phyloP scores from a whole-genome alignment of 2,888 invertebrate genomes.

The Cheilosia urbana region DNA sequence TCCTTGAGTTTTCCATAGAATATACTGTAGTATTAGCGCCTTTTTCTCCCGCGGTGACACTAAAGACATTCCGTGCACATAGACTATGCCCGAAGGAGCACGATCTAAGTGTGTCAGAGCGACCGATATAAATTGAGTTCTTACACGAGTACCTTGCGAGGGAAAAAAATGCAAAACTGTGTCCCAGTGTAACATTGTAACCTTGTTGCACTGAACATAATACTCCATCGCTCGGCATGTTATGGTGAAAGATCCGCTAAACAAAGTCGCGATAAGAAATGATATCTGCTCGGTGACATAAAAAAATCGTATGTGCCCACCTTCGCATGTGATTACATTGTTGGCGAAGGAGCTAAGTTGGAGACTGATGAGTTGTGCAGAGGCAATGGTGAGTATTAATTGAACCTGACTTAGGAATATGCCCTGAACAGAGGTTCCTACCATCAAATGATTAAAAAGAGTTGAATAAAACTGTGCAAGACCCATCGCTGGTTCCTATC shows the following conservation, averaged over 20 bases:
- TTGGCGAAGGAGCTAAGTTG: no score
- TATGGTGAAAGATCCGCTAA: slow-evolving; percentile 26
- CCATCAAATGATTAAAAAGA: no score
- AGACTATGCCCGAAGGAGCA: slow-evolving; percentile 16
- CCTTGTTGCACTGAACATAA: slow-evolving; percentile 3
- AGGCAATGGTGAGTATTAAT: no score
- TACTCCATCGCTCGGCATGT: neutral
- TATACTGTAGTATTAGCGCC: slow-evolving; percentile 27
- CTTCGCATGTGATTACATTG: no score
- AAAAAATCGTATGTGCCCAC: slow-evolving; percentile 57
- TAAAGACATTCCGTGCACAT: slow-evolving; percentile 5
- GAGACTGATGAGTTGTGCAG: no score
- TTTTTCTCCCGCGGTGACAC: slow-evolving; percentile 2
- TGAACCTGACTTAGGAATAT: no score
- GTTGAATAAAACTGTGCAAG: no score
- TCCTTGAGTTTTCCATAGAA: slow-evolving; percentile 5
- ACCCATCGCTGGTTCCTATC: no score
- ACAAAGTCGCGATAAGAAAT: slow-evolving; percentile 71
- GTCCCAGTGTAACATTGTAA: neutral
- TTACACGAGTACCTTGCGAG: slow-evolving; percentile 46
- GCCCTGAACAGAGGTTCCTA: no score
- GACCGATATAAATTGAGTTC: slow-evolving; percentile 46
- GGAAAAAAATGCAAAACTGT: slow-evolving; percentile 30
- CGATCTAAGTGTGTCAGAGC: slow-evolving; percentile 33
- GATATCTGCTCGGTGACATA: slow-evolving; percentile 59